Evolutionary conservation across 2,888 invertebrate genomes (phyloP), one percentile per base, ranked within the genome.

Genomic region (Drosophila aldrichi): DNA sequence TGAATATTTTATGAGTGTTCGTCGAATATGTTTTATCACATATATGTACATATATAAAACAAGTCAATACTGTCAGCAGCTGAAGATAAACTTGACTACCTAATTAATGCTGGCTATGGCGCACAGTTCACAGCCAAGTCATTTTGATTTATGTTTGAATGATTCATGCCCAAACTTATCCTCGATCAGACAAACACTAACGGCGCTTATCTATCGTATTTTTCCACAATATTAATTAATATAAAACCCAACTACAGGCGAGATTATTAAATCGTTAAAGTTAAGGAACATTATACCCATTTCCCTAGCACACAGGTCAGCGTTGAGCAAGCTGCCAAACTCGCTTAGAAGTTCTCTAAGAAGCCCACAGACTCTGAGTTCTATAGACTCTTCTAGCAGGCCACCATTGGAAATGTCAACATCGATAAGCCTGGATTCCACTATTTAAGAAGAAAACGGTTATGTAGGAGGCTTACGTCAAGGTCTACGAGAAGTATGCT

Each of bases 351-450:
- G 82, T 95, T 97, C 93, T 95, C 95, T 81, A 95, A 94, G 80
- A 95, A 94, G 84, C 97, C 97, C 20, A 94, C 94, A 16, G 96
- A 97, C 92, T 97, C 92, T 94, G 96, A 97, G 73, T 92, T 98
- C 32, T 98, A 98, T 92, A 96, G 95, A 2, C 94, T 97, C 12
- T 98, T 94, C 94, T 98, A 98, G 92, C 98, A 98, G 93, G 96
- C 95, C 3, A 95, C 95, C 58, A 93, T 95, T 77, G 98, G 98
- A 1, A 97, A 98, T 91, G 94, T 95, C 69, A 96, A 96, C 92
- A 96, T 96, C 77, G 97, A 94, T 46, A 95, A 96, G 82, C 98
- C 98, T 59, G 97, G 98, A 62, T 95, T 97, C 93, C 90, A 98
- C 72, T 98, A 98, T 90, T 92, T 97, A 80, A 96, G n/a, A n/a